phyloP scores from a whole-genome alignment of 1,140 invertebrate species.

The Ceratitis capitata region DNA sequence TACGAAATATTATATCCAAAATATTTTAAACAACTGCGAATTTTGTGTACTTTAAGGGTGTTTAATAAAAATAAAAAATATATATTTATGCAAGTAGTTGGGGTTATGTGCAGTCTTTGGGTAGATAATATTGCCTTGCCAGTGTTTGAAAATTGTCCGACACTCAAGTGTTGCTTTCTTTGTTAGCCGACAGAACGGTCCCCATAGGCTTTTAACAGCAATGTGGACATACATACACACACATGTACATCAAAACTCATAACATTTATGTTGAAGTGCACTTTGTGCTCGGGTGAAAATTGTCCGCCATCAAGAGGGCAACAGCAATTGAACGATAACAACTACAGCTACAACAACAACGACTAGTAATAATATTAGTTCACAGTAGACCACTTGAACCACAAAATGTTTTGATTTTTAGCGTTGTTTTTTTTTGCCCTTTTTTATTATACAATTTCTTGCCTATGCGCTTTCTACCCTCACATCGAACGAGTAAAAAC shows the following conservation, averaged over 20 bases:
- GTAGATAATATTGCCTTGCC: not conserved
- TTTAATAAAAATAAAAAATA: too few relatives aligned
- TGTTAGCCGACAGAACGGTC: not conserved
- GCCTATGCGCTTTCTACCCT: too few relatives aligned
- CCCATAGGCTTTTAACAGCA: not conserved
- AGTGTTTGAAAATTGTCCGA: not conserved
- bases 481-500: too few relatives aligned
- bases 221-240: not conserved
- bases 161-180: slow-evolving; percentile 3
- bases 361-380: not conserved
- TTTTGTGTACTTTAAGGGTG: too few relatives aligned
- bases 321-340: slow-evolving; percentile 5
- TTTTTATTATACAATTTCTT: not conserved
- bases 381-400: not conserved
- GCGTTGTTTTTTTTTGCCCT: not conserved
- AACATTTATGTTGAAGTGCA: not conserved
- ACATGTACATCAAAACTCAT: not conserved
- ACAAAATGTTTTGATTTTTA: slow-evolving; percentile 23
- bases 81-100: too few relatives aligned
- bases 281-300: not conserved
- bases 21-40: too few relatives aligned
- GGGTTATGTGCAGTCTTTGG: too few relatives aligned
- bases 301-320: not conserved
- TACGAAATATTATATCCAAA: too few relatives aligned
- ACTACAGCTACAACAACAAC: not conserved